phyloP scores from a whole-genome alignment of 2,797 vertebrate species.

The Molothrus ater region DNA sequence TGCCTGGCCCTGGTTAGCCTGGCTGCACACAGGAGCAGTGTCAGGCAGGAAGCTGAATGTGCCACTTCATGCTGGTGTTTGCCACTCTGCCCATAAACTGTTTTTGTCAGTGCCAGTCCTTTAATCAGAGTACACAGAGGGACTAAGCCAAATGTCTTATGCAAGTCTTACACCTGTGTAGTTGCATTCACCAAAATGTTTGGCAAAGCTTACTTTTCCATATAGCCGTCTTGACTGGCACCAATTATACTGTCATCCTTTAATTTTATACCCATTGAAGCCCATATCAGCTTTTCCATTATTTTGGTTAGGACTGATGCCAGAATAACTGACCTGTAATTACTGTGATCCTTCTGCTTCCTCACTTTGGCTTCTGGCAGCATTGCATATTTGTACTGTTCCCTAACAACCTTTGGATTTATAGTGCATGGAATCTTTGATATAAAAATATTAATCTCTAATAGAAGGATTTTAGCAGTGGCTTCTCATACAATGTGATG shows the following conservation, averaged over 20 bases:
- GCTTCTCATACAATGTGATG: background rate
- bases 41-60: background rate
- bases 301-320: background rate
- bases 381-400: background rate
- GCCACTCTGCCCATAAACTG: background rate
- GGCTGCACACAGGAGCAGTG: background rate
- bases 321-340: slow-evolving; percentile 38
- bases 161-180: background rate
- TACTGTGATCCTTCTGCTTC: slow-evolving; percentile 9
- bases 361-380: slow-evolving; percentile 9
- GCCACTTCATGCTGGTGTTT: background rate
- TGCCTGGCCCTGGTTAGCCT: background rate
- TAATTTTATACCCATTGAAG: slow-evolving; percentile 4
- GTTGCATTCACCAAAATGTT: background rate
- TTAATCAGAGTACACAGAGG: background rate
- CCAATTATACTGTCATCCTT: background rate
- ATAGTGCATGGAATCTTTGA: background rate
- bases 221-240: background rate
- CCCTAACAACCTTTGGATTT: background rate
- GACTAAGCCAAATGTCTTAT: background rate
- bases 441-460: background rate
- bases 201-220: background rate
- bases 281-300: slow-evolving; percentile 32
- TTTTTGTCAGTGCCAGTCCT: background rate
- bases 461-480: background rate